Evolutionary conservation across 2,797 vertebrate genomes (phyloP).

Genomic region (Muraenolepis orangiensis): DNA sequence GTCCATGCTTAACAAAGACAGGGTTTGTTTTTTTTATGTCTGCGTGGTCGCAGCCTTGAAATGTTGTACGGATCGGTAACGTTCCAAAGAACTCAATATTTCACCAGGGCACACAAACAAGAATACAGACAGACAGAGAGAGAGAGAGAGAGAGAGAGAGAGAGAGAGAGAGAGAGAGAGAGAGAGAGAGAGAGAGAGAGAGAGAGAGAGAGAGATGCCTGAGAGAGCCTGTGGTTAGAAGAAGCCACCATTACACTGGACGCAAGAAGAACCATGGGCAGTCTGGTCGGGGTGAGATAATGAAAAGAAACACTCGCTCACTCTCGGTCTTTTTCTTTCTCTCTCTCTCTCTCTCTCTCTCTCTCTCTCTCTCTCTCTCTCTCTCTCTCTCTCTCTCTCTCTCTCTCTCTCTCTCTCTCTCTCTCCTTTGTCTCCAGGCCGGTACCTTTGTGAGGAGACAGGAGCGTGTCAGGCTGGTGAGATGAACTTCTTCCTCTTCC

Average conservation of each 20-base stretch:
- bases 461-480: constrained; percentile 26
- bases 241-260: constrained; percentile 29
- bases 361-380: neutral
- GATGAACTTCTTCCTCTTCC: too few species aligned
- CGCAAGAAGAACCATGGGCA: neutral
- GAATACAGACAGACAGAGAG: neutral
- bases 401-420: constrained; percentile 9
- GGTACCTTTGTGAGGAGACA: constrained; percentile 7
- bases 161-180: neutral
- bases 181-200: neutral
- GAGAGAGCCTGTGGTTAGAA: too few species aligned
- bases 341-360: neutral
- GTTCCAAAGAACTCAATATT: constrained; percentile 16
- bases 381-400: neutral
- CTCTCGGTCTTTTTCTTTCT: too few species aligned
- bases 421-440: neutral
- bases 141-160: neutral
- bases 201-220: neutral
- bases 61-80: constrained; percentile 4
- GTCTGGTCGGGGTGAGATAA: constrained; percentile 15
- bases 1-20: neutral
- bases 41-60: constrained; percentile 15
- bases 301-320: neutral
- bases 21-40: constrained; percentile 20
- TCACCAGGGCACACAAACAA: constrained; percentile 20